Evolutionary conservation across 2,797 vertebrate genomes (phyloP).

Genomic region (Myiothlypis coronata): DNA sequence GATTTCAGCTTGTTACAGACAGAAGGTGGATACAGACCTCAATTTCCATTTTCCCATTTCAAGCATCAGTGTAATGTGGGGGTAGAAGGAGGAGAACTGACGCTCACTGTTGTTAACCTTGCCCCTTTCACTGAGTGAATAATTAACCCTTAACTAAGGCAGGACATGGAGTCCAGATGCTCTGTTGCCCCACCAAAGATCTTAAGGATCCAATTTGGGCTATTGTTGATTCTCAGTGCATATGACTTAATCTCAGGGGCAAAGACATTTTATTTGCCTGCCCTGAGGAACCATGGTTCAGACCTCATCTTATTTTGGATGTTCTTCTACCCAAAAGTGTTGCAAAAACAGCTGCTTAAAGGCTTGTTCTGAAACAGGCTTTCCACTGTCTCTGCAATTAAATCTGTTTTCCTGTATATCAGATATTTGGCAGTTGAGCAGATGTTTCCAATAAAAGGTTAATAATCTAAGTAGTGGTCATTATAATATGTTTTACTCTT

Average conservation of each 20-base stretch:
- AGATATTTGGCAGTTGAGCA: neutral
- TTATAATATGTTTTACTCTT: neutral
- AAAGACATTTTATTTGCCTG: neutral
- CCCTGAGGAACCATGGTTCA: neutral
- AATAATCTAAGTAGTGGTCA: neutral
- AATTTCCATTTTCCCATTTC: neutral
- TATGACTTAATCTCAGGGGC: neutral
- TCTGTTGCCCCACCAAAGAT: neutral
- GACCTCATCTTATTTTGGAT: neutral
- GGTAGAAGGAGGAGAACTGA: neutral
- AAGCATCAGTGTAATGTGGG: neutral
- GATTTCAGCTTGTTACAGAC: neutral
- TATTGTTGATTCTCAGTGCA: neutral
- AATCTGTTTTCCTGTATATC: neutral
- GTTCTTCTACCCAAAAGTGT: neutral
- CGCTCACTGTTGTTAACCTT: neutral
- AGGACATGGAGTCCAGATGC: neutral
- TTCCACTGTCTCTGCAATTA: neutral
- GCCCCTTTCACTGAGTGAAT: neutral
- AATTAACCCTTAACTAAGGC: neutral
- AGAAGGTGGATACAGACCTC: neutral
- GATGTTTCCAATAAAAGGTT: neutral
- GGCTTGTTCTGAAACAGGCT: neutral
- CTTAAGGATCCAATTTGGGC: neutral
- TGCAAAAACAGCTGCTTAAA: neutral